These are phyloP conservation scores for Uloborus diversus DNA, from an alignment of 1,140 invertebrate genomes.

Conservation along the genomic window DNA sequence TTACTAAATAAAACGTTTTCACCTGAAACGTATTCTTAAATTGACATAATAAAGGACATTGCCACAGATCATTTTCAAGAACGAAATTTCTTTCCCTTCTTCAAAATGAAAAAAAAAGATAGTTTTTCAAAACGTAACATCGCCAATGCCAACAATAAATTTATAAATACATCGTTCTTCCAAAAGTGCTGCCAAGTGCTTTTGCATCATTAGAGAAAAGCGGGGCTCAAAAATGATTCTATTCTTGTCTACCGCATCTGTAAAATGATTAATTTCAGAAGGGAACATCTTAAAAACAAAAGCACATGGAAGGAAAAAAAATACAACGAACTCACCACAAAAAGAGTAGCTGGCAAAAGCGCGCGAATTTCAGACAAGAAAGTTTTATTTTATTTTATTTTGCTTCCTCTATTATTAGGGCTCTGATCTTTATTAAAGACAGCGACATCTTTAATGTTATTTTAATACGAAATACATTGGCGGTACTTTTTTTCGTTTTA, in stretches of 20 bases:
- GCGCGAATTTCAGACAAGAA: background rate
- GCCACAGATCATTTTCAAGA: too few relatives aligned
- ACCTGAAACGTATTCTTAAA: too few relatives aligned
- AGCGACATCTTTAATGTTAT: slow-evolving; percentile 39
- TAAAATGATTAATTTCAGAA: slow-evolving; percentile 47
- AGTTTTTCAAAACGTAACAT: too few relatives aligned
- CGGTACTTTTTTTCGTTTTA: slow-evolving; percentile 1
- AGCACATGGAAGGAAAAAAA: slow-evolving; percentile 27
- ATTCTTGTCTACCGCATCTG: slow-evolving; percentile 49
- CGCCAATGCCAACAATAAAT: too few relatives aligned
- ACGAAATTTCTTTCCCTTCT: too few relatives aligned
- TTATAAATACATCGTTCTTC: too few relatives aligned
- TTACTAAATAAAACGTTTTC: too few relatives aligned
- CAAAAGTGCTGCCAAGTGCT: slow-evolving; percentile 10
- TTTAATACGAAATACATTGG: slow-evolving; percentile 29
- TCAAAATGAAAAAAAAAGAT: too few relatives aligned
- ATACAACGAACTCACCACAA: slow-evolving; percentile 27
- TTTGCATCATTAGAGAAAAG: slow-evolving; percentile 48
- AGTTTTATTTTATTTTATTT: too few relatives aligned
- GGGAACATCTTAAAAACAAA: slow-evolving; percentile 22
- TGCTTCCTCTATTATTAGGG: slow-evolving; percentile 38
- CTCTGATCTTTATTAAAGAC: slow-evolving; percentile 17
- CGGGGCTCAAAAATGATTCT: slow-evolving; percentile 38
- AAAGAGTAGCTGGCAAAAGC: slow-evolving; percentile 20
- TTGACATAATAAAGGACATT: too few relatives aligned